Percentiles rank a stretch among this genome's conserved stretches.
phyloP scores from a whole-genome alignment of 2,888 invertebrate genomes.

The Ptilodon capucinus region DNA sequence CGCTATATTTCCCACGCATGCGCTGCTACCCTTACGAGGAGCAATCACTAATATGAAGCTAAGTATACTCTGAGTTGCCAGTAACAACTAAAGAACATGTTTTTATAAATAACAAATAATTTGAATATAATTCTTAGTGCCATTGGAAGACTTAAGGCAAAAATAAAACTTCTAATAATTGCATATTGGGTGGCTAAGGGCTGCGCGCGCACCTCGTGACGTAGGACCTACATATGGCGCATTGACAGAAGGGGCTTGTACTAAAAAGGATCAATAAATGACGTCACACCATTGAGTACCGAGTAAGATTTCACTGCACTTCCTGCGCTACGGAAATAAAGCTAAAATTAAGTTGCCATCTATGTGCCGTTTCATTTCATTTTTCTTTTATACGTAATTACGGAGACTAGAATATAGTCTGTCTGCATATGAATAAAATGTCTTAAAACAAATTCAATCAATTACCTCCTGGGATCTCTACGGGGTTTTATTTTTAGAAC shows the following conservation, averaged over 20 bases:
- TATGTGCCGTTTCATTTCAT: constrained; percentile 5
- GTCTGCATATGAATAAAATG: too few species aligned
- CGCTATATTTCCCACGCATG: constrained; percentile 78
- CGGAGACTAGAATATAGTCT: too few species aligned
- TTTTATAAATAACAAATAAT: background rate
- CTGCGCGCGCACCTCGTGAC: constrained; percentile 53
- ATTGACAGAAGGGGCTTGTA: constrained; percentile 41
- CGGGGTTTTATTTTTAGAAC: background rate
- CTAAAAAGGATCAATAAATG: constrained; percentile 64
- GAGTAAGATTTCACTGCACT: constrained; percentile 42
- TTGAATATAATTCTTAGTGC: background rate
- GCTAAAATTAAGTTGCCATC: constrained; percentile 27
- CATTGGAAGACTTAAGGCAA: background rate
- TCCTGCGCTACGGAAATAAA: constrained; percentile 34
- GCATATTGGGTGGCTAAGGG: background rate
- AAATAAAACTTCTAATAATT: background rate
- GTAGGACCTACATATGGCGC: constrained; percentile 36
- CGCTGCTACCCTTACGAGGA: constrained; percentile 56
- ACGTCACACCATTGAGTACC: constrained; percentile 73
- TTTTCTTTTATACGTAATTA: too few species aligned
- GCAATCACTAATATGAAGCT: constrained; percentile 66
- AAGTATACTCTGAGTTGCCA: constrained; percentile 49
- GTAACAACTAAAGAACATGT: background rate
- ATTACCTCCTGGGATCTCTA: background rate
- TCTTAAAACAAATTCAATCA: background rate